A percentile compares a stretch with the other conserved stretches of the same genome.
These are phyloP conservation scores for Lasiurus cinereus DNA, from an alignment of 2,113 vertebrate genomes.

Conservation along the genomic window DNA sequence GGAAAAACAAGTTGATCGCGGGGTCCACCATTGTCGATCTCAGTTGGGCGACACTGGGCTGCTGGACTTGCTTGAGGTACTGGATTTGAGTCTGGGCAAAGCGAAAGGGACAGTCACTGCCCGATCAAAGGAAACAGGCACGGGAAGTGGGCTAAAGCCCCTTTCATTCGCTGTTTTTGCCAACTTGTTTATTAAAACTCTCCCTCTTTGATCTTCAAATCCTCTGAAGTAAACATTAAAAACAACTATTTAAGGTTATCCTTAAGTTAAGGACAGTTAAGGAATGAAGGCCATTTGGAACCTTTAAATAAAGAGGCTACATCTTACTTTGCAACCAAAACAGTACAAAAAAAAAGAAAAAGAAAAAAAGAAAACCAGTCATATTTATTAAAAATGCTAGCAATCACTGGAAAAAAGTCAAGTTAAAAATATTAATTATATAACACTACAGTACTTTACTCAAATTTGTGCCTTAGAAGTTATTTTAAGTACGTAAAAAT, in stretches of 20 bases:
- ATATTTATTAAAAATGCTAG: not conserved
- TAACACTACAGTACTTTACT: not conserved
- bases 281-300: not conserved
- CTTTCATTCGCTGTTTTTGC: not conserved
- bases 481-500: slow-evolving; percentile 40
- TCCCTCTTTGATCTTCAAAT: not conserved
- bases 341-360: not conserved
- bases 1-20: slow-evolving; percentile 99
- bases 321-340: slow-evolving; percentile 4
- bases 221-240: slow-evolving; percentile 37
- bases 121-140: not conserved
- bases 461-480: not conserved
- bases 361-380: not conserved
- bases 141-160: not conserved
- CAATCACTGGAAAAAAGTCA: not conserved
- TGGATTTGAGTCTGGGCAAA: slow-evolving; percentile 98
- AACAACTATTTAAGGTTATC: slow-evolving; percentile 32
- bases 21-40: slow-evolving; percentile 99
- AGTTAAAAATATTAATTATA: slow-evolving; percentile 25
- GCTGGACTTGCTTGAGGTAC: slow-evolving; percentile 99
- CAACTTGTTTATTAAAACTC: slow-evolving; percentile 3
- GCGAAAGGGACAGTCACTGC: slow-evolving; percentile 81
- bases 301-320: not conserved
- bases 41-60: slow-evolving; percentile 98
- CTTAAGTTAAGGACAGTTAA: not conserved